Evolutionary conservation across 1,140 invertebrate genomes (phyloP), one percentile per base, ranked within the genome.

Genomic region (Ooceraea biroi): DNA sequence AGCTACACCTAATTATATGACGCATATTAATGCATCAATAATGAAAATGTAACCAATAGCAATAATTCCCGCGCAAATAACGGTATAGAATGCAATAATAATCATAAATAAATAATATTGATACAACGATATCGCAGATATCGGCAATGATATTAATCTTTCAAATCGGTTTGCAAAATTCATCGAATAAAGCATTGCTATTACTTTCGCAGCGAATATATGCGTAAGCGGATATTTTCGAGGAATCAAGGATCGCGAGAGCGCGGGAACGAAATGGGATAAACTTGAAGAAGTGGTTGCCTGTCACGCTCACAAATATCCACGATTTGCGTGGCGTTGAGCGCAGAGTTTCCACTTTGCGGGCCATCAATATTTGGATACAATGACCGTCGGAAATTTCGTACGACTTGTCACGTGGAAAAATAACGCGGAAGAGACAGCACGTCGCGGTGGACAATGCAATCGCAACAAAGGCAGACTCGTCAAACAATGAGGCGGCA

Each of bases 271-370:
- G 10, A 66, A 66, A 77, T 52, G 30, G 60, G 61, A 66, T 77
- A 77, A 36, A 77, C 74, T 52, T 77, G 74, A 66, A 77, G 74
- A 77, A 77, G 74, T 66, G 74, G 50, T 46, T 44, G 36, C 41
- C 76, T 71, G 76, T 80, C 76, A 80, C 76, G 76, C 48, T 80
- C 50, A 58, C 76, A 80, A 80, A 80, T 71, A 50, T 80, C 25
- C 63, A n/a, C 50, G 50, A 80, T 80, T 80, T 80, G 65, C 76
- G 65, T 80, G 76, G 65, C 65, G 57, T 55, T 57, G 76, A 78
- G 22, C 46, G 65, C 58, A 14, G 27, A 36, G 63, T 69, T 69
- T 80, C 65, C 50, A 80, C 65, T 80, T 80, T 69, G 76, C 76
- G 65, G 50, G 36, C 41, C 76, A 69, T 80, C 76, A 50, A 80